Conservation (phyloP, 2,888 invertebrate genomes). For the Apamea epomidion region DNA sequence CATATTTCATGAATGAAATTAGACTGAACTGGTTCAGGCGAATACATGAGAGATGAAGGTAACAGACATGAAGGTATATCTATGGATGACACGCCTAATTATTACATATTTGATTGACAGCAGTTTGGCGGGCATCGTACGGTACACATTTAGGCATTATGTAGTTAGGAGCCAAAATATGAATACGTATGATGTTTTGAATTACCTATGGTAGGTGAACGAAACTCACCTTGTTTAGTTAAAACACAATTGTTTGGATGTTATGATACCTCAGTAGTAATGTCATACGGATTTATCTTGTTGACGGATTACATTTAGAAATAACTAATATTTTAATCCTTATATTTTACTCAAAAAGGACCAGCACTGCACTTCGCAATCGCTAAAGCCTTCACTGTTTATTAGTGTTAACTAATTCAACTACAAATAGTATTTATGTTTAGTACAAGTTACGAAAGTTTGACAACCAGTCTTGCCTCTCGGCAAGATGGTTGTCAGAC, state of each 20-base stretch:
- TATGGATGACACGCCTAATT: neutral
- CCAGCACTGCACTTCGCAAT: no score
- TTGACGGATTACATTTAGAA: neutral
- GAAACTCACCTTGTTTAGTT: neutral
- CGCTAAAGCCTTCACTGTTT: neutral
- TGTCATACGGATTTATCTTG: neutral
- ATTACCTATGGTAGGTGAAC: neutral
- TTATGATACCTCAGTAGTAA: neutral
- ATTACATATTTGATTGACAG: neutral
- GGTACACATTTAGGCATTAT: slow-evolving; percentile 1
- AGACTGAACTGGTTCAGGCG: neutral
- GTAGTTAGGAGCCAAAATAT: slow-evolving; percentile 16
- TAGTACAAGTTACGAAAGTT: neutral
- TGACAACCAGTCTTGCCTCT: neutral
- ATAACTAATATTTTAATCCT: neutral
- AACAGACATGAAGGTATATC: neutral
- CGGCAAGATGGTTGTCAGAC: neutral
- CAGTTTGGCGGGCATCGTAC: neutral
- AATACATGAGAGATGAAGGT: neutral
- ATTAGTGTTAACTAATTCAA: neutral
- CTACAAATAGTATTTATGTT: neutral
- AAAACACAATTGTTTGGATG: neutral
- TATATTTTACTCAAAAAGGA: neutral
- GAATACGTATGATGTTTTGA: neutral
- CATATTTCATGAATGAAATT: neutral